Conservation (phyloP, 2,888 invertebrate species). For the Doris montereyensis region DNA sequence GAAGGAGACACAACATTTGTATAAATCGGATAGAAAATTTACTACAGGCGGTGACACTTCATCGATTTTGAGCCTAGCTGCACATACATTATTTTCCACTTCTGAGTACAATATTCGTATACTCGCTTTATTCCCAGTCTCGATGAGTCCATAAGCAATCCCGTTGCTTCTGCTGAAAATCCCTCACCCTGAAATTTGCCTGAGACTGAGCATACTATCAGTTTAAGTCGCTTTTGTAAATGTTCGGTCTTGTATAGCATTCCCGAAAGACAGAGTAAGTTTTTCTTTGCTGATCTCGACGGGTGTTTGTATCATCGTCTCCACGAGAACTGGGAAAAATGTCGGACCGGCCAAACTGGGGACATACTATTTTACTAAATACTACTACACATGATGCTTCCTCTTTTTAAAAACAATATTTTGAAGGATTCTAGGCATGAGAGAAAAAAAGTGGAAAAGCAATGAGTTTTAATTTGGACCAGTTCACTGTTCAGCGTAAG, state of each 20-base stretch:
- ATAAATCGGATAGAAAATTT: constrained; percentile 7
- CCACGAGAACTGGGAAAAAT: neutral
- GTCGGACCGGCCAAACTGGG: constrained; percentile 2
- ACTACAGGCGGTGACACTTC: constrained; percentile 15
- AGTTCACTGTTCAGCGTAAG: no score
- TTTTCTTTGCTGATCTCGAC: neutral
- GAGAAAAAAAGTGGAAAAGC: no score
- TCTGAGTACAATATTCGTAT: neutral
- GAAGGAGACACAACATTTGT: neutral
- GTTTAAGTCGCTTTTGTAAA: neutral
- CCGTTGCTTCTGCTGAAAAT: constrained; percentile 6
- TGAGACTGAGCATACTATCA: constrained; percentile 11
- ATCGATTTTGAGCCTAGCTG: neutral
- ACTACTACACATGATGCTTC: neutral
- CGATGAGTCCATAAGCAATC: constrained; percentile 8
- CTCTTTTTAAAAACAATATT: neutral
- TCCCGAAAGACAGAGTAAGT: neutral
- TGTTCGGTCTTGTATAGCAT: neutral
- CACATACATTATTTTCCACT: neutral
- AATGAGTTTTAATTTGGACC: no score
- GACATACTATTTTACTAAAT: no score
- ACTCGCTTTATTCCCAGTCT: neutral
- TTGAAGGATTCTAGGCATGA: neutral
- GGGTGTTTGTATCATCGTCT: neutral
- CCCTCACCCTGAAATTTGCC: neutral